Base-by-base conservation (phyloP, 2,113 vertebrate species). In the Datnioides undecimradiatus region DNA sequence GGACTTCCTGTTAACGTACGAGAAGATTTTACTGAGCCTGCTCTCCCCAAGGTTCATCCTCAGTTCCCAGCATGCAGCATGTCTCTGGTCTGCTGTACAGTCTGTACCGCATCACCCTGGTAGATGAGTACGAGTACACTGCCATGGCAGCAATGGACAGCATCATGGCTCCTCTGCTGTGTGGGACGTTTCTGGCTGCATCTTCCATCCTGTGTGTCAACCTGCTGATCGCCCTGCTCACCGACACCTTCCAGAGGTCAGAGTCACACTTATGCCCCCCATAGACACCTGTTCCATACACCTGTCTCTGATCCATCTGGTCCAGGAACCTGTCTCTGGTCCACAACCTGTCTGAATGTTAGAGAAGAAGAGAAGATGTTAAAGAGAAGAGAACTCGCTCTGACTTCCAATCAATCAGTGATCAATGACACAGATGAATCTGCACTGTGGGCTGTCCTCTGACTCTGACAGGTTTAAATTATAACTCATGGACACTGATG, bases 181-280 rank as follows among this genome's bases (percentile, higher is more conserved):
- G 93, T 8, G 93, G 93, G 7, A 90, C 90, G 0, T 92, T 95
- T 64, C 93, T 94, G 74, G 91, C 89, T 2, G 81, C 90, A 0
- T 94, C 93, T 13, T 91, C 93, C 41, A 80, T 94, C 58, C 76
- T 95, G 34, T 94, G 93, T 75, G 83, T 94, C 66, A 94, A 93
- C 87, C 73, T 95, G 57, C 69, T 95, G 78, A 90, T 94, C 4
- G 92, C 93, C 62, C 80, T 94, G 52, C 80, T 94, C 16, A 91
- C 91, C 0, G 92, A 95, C 86, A 94, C 93, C 52, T 95, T 94
- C 73, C 92, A 93, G 83, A 94, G 94, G 93, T 87, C 65, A 79
- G 71, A 65, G 36, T 59, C 45, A 38, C 38, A 8, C 4, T n/a
- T 62, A 36, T 40, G n/a, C 40, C 36, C 6, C 7, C 10, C 9